Percentiles rank a stretch among this genome's conserved stretches.
Evolutionary conservation across 2,888 invertebrate species (phyloP).

Genomic region (Dinocampus coccinellae): DNA sequence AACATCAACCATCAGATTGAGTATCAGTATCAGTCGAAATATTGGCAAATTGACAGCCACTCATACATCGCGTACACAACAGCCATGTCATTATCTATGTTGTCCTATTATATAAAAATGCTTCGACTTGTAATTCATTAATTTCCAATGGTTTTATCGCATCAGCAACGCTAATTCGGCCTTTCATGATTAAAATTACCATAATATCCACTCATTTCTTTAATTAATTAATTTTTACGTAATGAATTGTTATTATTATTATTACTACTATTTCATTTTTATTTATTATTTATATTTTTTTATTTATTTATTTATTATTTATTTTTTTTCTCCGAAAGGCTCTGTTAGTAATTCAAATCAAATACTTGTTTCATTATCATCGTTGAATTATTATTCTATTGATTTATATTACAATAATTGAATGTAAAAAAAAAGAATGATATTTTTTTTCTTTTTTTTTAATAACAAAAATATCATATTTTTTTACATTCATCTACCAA

Average conservation of each 20-base stretch:
- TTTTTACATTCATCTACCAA: too few species aligned
- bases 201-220: conserved; percentile 39
- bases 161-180: conserved; percentile 67
- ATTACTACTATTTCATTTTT: not conserved
- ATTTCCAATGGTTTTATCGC: conserved; percentile 60
- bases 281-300: not conserved
- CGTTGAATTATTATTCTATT: not conserved
- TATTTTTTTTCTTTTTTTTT: too few species aligned
- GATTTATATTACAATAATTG: not conserved
- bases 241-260: conserved; percentile 13
- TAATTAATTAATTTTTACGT: conserved; percentile 18
- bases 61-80: not conserved
- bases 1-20: not conserved
- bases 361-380: conserved; percentile 14
- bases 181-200: conserved; percentile 48
- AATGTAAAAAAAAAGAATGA: too few species aligned
- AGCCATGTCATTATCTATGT: conserved; percentile 43
- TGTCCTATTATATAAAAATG: conserved; percentile 48
- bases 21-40: not conserved
- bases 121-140: conserved; percentile 55
- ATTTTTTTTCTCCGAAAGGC: conserved; percentile 41
- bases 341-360: conserved; percentile 45
- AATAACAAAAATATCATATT: too few species aligned
- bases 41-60: conserved; percentile 39
- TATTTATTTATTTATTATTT: not conserved